These are phyloP conservation scores for Scaptomyza polygonia DNA, from an alignment of 2,888 invertebrate genomes.

Conservation along the genomic window DNA sequence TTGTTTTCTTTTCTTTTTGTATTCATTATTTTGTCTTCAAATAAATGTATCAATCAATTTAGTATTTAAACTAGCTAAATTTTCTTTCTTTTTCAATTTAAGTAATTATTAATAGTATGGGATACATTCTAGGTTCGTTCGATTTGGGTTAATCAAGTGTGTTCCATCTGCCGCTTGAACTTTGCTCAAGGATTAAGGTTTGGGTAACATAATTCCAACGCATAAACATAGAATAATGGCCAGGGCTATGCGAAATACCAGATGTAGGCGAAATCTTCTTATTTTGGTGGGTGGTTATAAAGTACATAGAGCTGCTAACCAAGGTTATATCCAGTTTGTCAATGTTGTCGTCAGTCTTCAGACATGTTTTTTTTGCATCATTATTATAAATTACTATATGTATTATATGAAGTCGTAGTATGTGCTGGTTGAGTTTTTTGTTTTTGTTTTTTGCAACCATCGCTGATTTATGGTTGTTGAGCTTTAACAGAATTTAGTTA, in stretches of 20 bases:
- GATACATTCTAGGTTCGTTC: slow-evolving; percentile 15
- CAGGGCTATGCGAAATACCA: background rate
- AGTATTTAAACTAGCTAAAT: slow-evolving; percentile 58
- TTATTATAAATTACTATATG: background rate
- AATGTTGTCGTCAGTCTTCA: slow-evolving; percentile 57
- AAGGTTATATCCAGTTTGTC: slow-evolving; percentile 39
- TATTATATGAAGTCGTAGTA: background rate
- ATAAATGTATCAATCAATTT: slow-evolving; percentile 69
- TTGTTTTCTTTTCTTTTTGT: slow-evolving; percentile 6
- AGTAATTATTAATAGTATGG: slow-evolving; percentile 6
- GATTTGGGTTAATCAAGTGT: slow-evolving; percentile 13
- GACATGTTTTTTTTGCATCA: slow-evolving; percentile 36
- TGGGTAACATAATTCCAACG: no score
- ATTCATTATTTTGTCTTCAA: slow-evolving; percentile 49
- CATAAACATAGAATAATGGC: no score
- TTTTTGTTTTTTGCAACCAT: slow-evolving; percentile 30
- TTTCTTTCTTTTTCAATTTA: slow-evolving; percentile 5
- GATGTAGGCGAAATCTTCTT: background rate
- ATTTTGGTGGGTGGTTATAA: slow-evolving; percentile 30
- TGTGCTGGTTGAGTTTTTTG: slow-evolving; percentile 15
- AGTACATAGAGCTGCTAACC: slow-evolving; percentile 34
- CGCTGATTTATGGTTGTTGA: slow-evolving; percentile 37
- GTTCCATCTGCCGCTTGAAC: slow-evolving; percentile 30
- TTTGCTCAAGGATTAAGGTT: slow-evolving; percentile 31
- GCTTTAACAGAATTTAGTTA: slow-evolving; percentile 36